phyloP scores from a whole-genome alignment of 1,140 invertebrate species.

The Tetragonula clypearis region DNA sequence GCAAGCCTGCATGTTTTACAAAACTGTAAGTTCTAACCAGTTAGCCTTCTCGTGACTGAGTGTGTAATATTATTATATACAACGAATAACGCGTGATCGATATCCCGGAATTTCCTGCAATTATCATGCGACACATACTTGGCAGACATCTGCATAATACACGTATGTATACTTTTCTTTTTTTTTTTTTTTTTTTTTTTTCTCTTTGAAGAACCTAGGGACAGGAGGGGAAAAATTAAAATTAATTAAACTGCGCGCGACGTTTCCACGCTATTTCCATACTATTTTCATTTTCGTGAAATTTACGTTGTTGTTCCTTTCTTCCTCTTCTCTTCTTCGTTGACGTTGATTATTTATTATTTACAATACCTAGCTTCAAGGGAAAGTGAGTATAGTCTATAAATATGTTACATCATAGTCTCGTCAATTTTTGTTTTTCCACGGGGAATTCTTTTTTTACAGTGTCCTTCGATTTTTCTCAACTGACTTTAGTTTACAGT shows the following conservation, averaged over 20 bases:
- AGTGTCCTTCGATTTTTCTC: background rate
- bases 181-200: too few species aligned
- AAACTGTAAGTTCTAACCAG: constrained; percentile 89
- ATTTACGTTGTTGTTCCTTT: background rate
- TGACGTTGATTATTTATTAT: background rate
- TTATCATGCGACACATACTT: background rate
- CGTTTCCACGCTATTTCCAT: too few species aligned
- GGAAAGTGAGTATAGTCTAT: background rate
- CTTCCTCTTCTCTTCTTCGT: too few species aligned
- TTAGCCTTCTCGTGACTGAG: background rate
- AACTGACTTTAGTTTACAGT: background rate
- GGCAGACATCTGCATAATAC: background rate
- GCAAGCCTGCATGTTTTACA: constrained; percentile 98
- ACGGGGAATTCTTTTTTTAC: background rate
- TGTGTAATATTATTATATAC: background rate
- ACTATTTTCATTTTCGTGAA: background rate
- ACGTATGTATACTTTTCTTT: too few species aligned
- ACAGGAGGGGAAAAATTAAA: too few species aligned
- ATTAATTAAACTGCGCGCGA: too few species aligned
- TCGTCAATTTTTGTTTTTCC: background rate
- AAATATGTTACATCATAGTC: background rate
- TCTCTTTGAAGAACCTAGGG: too few species aligned
- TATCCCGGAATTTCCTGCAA: background rate
- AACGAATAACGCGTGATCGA: background rate
- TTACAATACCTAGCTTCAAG: background rate